A percentile compares a stretch with the other conserved stretches of the same genome.
phyloP scores from a whole-genome alignment of 2,113 vertebrate species.

The Parotia lawesii region DNA sequence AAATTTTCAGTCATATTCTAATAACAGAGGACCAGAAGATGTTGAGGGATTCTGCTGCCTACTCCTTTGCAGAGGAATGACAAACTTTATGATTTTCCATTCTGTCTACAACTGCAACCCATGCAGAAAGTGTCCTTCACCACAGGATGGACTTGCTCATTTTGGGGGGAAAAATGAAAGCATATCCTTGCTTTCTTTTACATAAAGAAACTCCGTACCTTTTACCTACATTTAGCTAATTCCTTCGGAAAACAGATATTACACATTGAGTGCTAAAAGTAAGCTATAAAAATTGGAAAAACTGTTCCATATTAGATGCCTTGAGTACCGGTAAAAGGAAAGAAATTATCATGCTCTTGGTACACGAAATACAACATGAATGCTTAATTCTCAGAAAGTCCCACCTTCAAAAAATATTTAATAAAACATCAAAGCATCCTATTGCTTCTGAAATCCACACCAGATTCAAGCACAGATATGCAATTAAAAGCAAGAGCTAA shows the following conservation, averaged over 20 bases:
- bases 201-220: conserved; percentile 37
- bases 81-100: conserved; percentile 17
- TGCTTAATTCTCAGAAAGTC: conserved; percentile 48
- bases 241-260: conserved; percentile 47
- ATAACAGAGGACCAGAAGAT: neutral
- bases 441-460: conserved; percentile 70
- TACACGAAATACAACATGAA: conserved; percentile 64
- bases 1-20: neutral
- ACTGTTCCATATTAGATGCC: conserved; percentile 31
- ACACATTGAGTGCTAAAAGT: conserved; percentile 36
- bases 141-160: neutral
- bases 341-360: conserved; percentile 44
- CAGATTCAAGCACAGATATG: conserved; percentile 59
- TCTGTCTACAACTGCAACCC: neutral
- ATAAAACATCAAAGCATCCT: conserved; percentile 76
- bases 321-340: conserved; percentile 29
- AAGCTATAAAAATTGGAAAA: conserved; percentile 1
- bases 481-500: conserved; percentile 75
- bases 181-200: neutral
- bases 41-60: neutral
- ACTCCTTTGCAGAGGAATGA: conserved; percentile 43
- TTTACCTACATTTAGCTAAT: conserved; percentile 51
- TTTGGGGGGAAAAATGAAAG: neutral
- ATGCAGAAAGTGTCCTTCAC: conserved; percentile 30
- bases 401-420: conserved; percentile 73